phyloP scores from a whole-genome alignment of 2,888 invertebrate genomes.

The Acronicta aceris region DNA sequence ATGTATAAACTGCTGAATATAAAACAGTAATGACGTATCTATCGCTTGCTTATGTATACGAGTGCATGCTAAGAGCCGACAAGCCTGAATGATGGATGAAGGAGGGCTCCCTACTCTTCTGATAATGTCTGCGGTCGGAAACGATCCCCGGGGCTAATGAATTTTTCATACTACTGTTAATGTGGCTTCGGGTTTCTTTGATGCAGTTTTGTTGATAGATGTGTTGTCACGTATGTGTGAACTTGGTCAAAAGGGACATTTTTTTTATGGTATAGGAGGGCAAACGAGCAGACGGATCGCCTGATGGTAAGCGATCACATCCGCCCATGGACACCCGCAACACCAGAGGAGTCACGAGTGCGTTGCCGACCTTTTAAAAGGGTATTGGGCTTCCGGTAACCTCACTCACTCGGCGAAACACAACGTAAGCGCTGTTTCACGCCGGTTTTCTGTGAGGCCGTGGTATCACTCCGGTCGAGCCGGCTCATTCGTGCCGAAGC shows the following conservation, averaged over 20 bases:
- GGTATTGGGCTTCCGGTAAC: too few species aligned
- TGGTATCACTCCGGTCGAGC: too few species aligned
- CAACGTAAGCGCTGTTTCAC: too few species aligned
- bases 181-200: conserved; percentile 48
- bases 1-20: conserved; percentile 12
- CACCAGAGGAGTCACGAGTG: too few species aligned
- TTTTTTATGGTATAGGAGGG: too few species aligned
- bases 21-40: conserved; percentile 22
- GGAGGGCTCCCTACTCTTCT: conserved; percentile 41
- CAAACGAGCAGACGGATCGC: too few species aligned
- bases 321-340: too few species aligned
- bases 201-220: conserved; percentile 51
- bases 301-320: too few species aligned
- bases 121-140: conserved; percentile 59
- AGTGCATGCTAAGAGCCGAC: conserved; percentile 55
- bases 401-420: too few species aligned
- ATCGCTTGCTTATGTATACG: conserved; percentile 29
- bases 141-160: conserved; percentile 55
- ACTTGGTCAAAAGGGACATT: conserved; percentile 28
- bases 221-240: conserved; percentile 22
- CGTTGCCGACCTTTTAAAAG: too few species aligned
- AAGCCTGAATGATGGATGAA: conserved; percentile 75
- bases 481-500: too few species aligned
- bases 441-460: too few species aligned
- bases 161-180: conserved; percentile 59